A percentile compares a stretch with the other conserved stretches of the same genome.
Conservation (phyloP, 2,888 invertebrate species). For the Tigriopus californicus region DNA sequence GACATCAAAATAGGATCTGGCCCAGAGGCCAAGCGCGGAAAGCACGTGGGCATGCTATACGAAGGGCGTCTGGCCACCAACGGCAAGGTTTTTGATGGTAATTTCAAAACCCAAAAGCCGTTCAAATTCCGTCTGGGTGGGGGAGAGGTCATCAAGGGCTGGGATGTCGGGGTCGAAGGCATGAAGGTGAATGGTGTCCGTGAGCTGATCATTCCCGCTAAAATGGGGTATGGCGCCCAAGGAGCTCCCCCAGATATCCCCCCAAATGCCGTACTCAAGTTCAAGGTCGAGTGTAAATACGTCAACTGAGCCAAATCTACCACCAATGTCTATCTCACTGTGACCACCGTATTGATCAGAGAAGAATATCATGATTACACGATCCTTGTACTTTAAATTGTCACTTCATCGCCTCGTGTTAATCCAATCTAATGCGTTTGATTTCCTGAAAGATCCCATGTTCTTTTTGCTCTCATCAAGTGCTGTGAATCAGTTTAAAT, state of each 20-base stretch:
- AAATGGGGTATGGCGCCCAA: constrained; percentile 49
- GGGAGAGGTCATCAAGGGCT: constrained; percentile 72
- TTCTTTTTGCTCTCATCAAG: no score
- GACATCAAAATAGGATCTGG: constrained; percentile 66
- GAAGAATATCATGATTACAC: no score
- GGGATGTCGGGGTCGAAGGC: constrained; percentile 71
- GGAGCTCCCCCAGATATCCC: constrained; percentile 39
- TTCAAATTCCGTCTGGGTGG: constrained; percentile 66
- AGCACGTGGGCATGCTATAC: constrained; percentile 49
- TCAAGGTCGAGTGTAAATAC: constrained; percentile 72
- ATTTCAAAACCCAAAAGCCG: constrained; percentile 49
- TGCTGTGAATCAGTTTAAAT: no score
- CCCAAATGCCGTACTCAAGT: constrained; percentile 62
- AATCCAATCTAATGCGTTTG: no score
- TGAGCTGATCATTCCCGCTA: constrained; percentile 58
- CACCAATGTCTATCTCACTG: not conserved
- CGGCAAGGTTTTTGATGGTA: constrained; percentile 65
- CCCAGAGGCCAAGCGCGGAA: constrained; percentile 39
- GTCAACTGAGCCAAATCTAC: constrained; percentile 36
- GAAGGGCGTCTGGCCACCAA: constrained; percentile 59
- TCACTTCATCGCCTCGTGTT: no score
- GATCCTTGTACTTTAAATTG: no score
- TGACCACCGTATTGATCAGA: no score
- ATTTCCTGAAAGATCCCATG: no score
- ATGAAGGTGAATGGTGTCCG: constrained; percentile 90